Evolutionary conservation across 2,113 vertebrate species (phyloP).

Genomic region (Crotalus helleri): DNA sequence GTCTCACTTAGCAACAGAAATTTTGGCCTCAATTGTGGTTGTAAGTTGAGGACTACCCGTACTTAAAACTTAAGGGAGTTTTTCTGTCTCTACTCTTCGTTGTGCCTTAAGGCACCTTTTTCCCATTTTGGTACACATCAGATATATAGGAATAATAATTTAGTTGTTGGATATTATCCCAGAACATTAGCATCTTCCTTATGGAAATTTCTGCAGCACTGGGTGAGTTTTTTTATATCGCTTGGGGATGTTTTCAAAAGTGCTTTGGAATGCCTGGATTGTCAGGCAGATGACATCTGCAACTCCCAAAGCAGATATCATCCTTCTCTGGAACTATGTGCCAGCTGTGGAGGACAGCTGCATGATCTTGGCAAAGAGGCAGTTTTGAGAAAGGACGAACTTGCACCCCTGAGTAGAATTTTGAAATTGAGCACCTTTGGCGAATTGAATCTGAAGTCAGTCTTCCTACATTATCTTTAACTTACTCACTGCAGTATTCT

Average conservation of each 20-base stretch:
- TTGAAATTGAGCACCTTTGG: background rate
- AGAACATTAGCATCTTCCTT: background rate
- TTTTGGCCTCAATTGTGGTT: background rate
- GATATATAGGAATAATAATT: background rate
- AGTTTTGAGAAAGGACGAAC: background rate
- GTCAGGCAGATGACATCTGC: background rate
- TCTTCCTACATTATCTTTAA: background rate
- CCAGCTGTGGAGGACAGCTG: background rate
- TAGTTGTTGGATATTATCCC: background rate
- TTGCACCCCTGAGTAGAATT: background rate
- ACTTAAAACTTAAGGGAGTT: background rate
- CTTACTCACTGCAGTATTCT: background rate
- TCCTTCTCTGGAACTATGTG: background rate
- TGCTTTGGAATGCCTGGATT: background rate
- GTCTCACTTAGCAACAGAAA: background rate
- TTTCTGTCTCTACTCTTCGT: background rate
- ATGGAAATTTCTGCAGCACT: background rate
- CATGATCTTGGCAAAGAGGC: background rate
- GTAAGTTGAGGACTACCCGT: background rate
- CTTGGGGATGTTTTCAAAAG: background rate
- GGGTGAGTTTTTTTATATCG: background rate
- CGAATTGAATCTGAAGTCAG: background rate
- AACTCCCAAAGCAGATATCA: background rate
- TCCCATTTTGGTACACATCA: background rate
- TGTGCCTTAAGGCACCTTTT: background rate